Evolutionary conservation across 2,888 invertebrate genomes (phyloP).

Genomic region (Augochlorella aurata): DNA sequence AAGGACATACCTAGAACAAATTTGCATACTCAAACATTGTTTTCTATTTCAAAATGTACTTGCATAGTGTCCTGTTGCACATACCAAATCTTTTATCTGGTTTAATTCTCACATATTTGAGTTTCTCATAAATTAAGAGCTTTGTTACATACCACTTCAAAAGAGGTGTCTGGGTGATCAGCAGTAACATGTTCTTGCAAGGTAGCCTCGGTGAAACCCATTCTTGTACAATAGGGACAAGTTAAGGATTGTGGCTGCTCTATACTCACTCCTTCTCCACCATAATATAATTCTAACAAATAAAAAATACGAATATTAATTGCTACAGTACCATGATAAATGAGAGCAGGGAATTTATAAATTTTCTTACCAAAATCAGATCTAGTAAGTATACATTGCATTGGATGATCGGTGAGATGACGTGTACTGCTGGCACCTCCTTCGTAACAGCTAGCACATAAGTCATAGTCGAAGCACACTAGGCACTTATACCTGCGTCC

Average conservation of each 20-base stretch:
- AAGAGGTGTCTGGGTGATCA: slow-evolving; percentile 95
- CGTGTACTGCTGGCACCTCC: slow-evolving; percentile 94
- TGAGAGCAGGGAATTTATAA: background rate
- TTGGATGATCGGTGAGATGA: slow-evolving; percentile 97
- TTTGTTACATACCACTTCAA: slow-evolving; percentile 89
- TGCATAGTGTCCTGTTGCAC: slow-evolving; percentile 70
- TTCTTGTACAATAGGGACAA: slow-evolving; percentile 98
- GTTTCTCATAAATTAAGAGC: background rate
- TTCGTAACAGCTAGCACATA: slow-evolving; percentile 98
- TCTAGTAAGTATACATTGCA: slow-evolving; percentile 99
- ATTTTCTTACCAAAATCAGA: slow-evolving; percentile 93
- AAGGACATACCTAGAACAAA: slow-evolving; percentile 92
- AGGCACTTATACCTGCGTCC: slow-evolving; percentile 99
- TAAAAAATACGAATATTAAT: slow-evolving; percentile 12
- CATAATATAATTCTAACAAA: slow-evolving; percentile 93
- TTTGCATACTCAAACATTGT: background rate
- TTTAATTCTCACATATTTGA: too few relatives aligned
- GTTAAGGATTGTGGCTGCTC: slow-evolving; percentile 98
- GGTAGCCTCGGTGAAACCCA: slow-evolving; percentile 96
- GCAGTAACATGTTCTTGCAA: slow-evolving; percentile 95
- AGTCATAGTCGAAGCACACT: slow-evolving; percentile 99
- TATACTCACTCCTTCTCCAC: slow-evolving; percentile 94
- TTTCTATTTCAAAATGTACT: background rate
- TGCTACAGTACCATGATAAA: background rate
- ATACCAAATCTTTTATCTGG: slow-evolving; percentile 39